Evolutionary conservation across 2,797 vertebrate species (phyloP), one percentile per base, ranked within the genome.

Genomic region (Florisuga fusca): DNA sequence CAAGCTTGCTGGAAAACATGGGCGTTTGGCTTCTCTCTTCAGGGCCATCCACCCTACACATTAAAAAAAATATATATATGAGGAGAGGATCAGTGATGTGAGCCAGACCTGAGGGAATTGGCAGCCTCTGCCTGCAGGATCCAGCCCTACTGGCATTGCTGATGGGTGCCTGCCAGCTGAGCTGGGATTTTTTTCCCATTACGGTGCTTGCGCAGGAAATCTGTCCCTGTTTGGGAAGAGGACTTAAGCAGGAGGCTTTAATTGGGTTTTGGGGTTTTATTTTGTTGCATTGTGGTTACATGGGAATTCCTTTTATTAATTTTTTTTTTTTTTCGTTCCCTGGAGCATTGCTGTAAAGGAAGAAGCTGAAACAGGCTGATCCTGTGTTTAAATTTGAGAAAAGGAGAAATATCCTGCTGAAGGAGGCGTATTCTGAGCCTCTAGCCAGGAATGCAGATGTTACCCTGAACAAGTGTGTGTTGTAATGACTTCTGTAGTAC

Each of bases 131-230:
- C 58, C 63, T 85, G 34, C 76, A 51, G 45, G 68, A 83, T 74
- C 48, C 2, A 1, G 15, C 21, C 1, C 0, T 50, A 36, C 8
- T 0, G 2, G 14, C 0, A 0, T 76, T 68, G 58, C 57, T 0
- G 20, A 9, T 33, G 17, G 4, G 54, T 0, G 1, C 50, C 76
- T 90, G 91, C 87, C 77, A 71, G 53, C 54, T 53, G 62, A 88
- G 94, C 33, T 0, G 0, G 6, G 3, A 16, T 2, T 17, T 61
- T 66, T 45, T 58, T 76, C 7, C 45, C 6, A 2, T 64, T 75
- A 16, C 1, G 2, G 45, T 58, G 31, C 31, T 95, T 51, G 26
- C 0, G 1, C 46, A 71, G 48, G 68, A 71, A 86, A 84, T 61
- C 36, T 38, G 22, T 64, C 84, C 41, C 50, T 1, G 2, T 84